A percentile compares a stretch with the other conserved stretches of the same genome.
Evolutionary conservation across 2,888 invertebrate genomes (phyloP).

Genomic region (Nasonia oneida): DNA sequence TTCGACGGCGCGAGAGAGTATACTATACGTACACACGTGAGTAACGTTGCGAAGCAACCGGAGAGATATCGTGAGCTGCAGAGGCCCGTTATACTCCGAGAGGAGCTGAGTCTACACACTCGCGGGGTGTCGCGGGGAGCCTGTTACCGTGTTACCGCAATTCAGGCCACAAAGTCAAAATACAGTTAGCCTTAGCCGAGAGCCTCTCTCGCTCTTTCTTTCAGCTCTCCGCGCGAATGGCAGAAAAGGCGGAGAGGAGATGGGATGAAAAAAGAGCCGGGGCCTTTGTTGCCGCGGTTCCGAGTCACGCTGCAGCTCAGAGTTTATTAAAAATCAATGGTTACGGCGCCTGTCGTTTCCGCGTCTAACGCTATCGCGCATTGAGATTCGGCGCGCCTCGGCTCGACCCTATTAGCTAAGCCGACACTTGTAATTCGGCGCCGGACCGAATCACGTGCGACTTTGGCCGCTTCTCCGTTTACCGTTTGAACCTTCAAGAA

Average conservation of each 20-base stretch:
- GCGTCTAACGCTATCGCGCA: not conserved
- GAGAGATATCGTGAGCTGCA: conserved; percentile 58
- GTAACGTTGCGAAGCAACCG: not conserved
- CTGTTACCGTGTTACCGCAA: conserved; percentile 80
- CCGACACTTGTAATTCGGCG: not conserved
- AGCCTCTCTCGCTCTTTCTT: conserved; percentile 36
- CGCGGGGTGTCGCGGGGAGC: conserved; percentile 66
- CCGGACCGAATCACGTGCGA: not conserved
- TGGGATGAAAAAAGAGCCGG: conserved; percentile 62
- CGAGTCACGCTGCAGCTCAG: not conserved
- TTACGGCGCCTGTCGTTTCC: not conserved
- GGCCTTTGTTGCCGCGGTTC: not conserved
- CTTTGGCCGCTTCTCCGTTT: not conserved
- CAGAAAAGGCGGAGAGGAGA: not conserved
- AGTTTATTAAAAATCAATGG: not conserved
- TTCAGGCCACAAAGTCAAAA: conserved; percentile 80
- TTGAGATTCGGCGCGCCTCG: not conserved
- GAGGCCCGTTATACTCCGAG: conserved; percentile 63
- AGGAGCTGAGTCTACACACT: conserved; percentile 64
- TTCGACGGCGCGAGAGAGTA: not conserved
- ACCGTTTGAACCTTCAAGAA: not conserved
- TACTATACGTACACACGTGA: not conserved
- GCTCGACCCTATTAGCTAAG: not conserved
- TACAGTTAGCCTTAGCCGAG: conserved; percentile 77
- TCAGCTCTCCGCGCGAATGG: not conserved